Evolutionary conservation across 2,797 vertebrate genomes (phyloP).

Genomic region (Tympanoctomys barrerae): DNA sequence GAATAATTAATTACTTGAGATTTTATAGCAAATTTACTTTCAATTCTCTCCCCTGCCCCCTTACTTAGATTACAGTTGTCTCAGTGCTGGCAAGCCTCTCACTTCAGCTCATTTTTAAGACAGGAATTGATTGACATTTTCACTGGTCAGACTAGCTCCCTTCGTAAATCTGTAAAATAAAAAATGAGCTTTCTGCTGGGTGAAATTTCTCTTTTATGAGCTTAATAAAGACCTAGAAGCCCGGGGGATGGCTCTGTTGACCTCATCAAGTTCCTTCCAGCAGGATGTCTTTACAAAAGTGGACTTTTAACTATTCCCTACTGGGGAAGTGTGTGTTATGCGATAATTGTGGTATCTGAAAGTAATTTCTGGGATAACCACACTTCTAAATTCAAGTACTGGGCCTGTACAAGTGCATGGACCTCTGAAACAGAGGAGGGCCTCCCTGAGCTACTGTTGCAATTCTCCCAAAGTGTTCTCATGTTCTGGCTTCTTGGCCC

Average conservation of each 20-base stretch:
- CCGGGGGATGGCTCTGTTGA: constrained; percentile 60
- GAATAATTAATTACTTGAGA: constrained; percentile 73
- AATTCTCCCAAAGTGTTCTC: not conserved
- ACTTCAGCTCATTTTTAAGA: constrained; percentile 79
- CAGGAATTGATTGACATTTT: constrained; percentile 80
- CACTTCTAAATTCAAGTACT: not conserved
- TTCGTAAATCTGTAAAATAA: constrained; percentile 80
- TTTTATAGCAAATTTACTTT: constrained; percentile 65
- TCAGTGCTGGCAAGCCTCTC: constrained; percentile 75
- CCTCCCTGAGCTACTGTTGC: not conserved
- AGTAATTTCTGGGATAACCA: constrained; percentile 14
- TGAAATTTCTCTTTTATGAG: constrained; percentile 77
- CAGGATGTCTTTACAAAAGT: constrained; percentile 40
- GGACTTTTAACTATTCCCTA: constrained; percentile 40
- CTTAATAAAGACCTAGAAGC: constrained; percentile 70
- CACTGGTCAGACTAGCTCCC: constrained; percentile 58
- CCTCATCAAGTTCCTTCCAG: constrained; percentile 59
- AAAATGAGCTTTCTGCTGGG: constrained; percentile 71
- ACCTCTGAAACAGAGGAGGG: not conserved
- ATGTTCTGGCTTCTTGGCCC: not conserved
- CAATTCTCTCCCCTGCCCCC: constrained; percentile 77
- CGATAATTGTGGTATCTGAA: constrained; percentile 22
- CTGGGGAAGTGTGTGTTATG: constrained; percentile 27
- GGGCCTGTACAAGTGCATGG: not conserved
- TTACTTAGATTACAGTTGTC: constrained; percentile 77